These are phyloP conservation scores for Metallyticus violacea DNA, from an alignment of 2,888 invertebrate genomes.

Conservation along the genomic window DNA sequence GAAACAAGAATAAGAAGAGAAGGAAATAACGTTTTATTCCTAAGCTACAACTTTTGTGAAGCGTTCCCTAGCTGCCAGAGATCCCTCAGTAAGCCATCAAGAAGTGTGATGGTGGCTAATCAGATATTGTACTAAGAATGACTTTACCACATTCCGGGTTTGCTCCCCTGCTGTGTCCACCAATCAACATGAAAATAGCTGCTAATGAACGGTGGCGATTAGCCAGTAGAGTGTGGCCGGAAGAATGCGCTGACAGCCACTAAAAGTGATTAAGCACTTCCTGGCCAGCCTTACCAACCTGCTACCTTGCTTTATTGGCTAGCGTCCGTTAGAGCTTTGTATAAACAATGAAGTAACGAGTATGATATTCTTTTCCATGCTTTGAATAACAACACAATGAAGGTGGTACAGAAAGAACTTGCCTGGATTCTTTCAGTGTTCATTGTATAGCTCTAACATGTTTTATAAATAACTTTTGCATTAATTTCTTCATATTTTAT, in stretches of 20 bases:
- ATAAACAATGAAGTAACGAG: neutral
- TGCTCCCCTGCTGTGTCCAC: neutral
- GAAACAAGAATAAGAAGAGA: neutral
- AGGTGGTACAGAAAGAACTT: too few relatives aligned
- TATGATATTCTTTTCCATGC: neutral
- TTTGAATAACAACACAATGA: too few relatives aligned
- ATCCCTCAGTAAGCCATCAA: too few relatives aligned
- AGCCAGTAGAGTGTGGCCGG: neutral
- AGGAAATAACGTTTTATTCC: neutral
- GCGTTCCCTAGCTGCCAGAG: too few relatives aligned
- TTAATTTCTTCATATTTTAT: too few relatives aligned
- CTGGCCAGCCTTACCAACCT: neutral
- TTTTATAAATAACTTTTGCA: too few relatives aligned
- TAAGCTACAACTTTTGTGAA: neutral
- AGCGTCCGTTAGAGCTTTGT: too few relatives aligned
- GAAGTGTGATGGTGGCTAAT: neutral
- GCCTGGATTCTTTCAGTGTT: too few relatives aligned
- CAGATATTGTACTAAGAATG: neutral
- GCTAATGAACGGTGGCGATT: neutral
- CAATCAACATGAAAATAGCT: neutral
- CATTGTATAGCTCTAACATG: too few relatives aligned
- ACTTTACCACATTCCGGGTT: neutral
- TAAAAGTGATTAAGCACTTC: neutral
- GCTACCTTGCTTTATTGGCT: too few relatives aligned
- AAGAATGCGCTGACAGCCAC: neutral